A percentile compares a stretch with the other conserved stretches of the same genome.
phyloP scores from a whole-genome alignment of 2,888 invertebrate species.

The Electrophaes corylata region DNA sequence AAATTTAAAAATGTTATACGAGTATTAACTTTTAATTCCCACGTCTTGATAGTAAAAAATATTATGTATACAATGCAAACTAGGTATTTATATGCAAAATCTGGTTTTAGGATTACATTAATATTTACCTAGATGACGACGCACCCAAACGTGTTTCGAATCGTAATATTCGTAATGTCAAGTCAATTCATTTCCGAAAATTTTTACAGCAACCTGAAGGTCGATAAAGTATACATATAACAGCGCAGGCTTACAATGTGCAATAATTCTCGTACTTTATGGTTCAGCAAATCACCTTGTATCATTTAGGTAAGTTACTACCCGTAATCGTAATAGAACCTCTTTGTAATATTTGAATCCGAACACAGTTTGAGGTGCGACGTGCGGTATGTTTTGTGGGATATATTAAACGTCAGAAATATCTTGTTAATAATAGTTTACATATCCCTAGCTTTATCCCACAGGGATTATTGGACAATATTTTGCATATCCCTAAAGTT shows the following conservation, averaged over 20 bases:
- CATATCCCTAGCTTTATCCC: too few relatives aligned
- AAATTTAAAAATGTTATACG: conserved; percentile 14
- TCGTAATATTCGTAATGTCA: conserved; percentile 4
- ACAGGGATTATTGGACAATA: too few relatives aligned
- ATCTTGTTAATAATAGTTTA: too few relatives aligned
- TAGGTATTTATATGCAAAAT: conserved; percentile 14
- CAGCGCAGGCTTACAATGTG: conserved; percentile 18
- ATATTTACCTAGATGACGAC: conserved; percentile 4
- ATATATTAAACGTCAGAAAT: not conserved
- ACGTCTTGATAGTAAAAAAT: conserved; percentile 2
- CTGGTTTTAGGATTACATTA: conserved; percentile 17
- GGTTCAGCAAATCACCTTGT: conserved; percentile 16
- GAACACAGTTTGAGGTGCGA: not conserved
- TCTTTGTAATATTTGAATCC: conserved; percentile 14
- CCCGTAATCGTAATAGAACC: conserved; percentile 20
- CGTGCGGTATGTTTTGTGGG: not conserved
- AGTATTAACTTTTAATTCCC: not conserved
- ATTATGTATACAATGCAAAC: conserved; percentile 5
- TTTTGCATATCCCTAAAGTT: too few relatives aligned
- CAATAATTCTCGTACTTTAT: conserved; percentile 26
- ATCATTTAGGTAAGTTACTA: conserved; percentile 17
- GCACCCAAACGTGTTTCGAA: conserved; percentile 15
- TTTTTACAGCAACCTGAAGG: conserved; percentile 11
- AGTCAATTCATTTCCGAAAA: conserved; percentile 20
- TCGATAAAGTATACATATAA: conserved; percentile 16